A percentile compares a stretch with the other conserved stretches of the same genome.
Conservation (phyloP, 1,140 invertebrate species). For the Drosophila ananassae region DNA sequence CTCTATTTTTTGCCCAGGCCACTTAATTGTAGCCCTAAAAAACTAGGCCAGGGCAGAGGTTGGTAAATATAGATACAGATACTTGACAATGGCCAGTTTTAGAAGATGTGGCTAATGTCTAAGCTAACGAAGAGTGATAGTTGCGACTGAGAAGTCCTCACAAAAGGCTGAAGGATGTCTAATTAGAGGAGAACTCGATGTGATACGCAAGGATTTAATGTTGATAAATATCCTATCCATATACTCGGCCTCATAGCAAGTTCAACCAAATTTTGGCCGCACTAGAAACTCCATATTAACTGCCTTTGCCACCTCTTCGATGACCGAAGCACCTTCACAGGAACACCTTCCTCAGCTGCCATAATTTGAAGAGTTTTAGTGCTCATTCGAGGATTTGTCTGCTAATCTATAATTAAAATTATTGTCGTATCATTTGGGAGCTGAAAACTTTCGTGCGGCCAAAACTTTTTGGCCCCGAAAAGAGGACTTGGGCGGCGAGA, state of each 20-base stretch:
- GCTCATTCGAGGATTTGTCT: slow-evolving; percentile 54
- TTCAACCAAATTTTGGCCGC: not conserved
- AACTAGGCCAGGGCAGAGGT: slow-evolving; percentile 61
- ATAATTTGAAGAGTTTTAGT: slow-evolving; percentile 58
- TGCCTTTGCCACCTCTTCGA: no score
- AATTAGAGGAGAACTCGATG: not conserved
- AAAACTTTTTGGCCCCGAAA: slow-evolving; percentile 29
- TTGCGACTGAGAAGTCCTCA: not conserved
- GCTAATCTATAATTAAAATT: slow-evolving; percentile 77
- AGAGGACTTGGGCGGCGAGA: slow-evolving; percentile 11
- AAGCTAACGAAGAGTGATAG: slow-evolving; percentile 3
- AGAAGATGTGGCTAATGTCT: not conserved
- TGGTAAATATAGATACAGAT: slow-evolving; percentile 33
- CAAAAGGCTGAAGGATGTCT: not conserved
- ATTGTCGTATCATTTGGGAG: slow-evolving; percentile 74
- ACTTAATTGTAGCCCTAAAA: slow-evolving; percentile 60
- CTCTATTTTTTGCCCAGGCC: slow-evolving; percentile 42
- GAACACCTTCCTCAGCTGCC: not conserved
- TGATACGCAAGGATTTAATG: not conserved
- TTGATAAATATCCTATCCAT: not conserved
- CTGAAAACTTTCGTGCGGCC: slow-evolving; percentile 42
- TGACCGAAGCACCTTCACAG: not conserved
- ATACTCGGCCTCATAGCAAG: not conserved
- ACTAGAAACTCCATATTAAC: not conserved
- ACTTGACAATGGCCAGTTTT: not conserved